Percentiles rank a stretch among this genome's conserved stretches.
phyloP scores from a whole-genome alignment of 2,888 invertebrate species.

The Abrostola tripartita region DNA sequence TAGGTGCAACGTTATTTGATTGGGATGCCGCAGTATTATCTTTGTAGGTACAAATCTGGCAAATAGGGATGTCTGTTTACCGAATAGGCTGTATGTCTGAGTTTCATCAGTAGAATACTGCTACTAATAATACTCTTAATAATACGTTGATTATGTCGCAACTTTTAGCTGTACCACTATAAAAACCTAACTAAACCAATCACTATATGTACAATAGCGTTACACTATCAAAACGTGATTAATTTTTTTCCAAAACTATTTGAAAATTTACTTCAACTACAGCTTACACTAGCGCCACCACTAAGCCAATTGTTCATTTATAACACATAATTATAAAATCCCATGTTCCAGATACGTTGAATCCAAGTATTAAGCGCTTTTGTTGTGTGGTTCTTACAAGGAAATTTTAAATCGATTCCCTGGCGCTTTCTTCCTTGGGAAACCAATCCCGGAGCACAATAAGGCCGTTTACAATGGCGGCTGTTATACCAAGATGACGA shows the following conservation, averaged over 20 bases:
- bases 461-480: slow-evolving; percentile 79
- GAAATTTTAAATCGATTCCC: slow-evolving; percentile 86
- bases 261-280: not conserved
- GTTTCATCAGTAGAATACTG: too few species aligned
- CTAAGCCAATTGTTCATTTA: slow-evolving; percentile 18
- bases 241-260: too few species aligned
- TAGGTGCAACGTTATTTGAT: slow-evolving; percentile 4
- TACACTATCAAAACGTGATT: too few species aligned
- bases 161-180: too few species aligned
- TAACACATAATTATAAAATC: slow-evolving; percentile 62
- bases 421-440: slow-evolving; percentile 78
- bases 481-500: slow-evolving; percentile 76
- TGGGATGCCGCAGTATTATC: slow-evolving; percentile 3
- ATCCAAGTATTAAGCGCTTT: slow-evolving; percentile 79
- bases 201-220: too few species aligned
- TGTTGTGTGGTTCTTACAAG: slow-evolving; percentile 81
- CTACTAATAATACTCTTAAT: too few species aligned
- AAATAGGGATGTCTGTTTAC: not conserved
- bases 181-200: too few species aligned
- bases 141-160: too few species aligned
- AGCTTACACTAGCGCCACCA: not conserved
- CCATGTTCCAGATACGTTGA: slow-evolving; percentile 71
- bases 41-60: not conserved
- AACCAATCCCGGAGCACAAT: slow-evolving; percentile 86
- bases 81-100: too few species aligned